These are phyloP conservation scores for Drosophila paulistorum DNA, from an alignment of 1,140 invertebrate genomes.

Conservation along the genomic window DNA sequence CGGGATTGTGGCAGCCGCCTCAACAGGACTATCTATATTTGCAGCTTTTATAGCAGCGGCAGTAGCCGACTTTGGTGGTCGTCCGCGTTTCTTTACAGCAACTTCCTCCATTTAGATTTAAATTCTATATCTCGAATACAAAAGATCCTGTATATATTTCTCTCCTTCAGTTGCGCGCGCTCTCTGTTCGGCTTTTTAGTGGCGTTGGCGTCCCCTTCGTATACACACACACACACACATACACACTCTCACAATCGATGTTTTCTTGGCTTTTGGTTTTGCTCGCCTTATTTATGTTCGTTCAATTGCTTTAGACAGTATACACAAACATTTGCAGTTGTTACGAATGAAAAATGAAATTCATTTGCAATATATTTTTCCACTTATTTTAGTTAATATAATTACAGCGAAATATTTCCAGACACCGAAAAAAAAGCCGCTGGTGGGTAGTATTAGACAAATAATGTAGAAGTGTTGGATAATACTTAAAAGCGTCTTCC, in stretches of 20 bases:
- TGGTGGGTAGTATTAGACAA: too few relatives aligned
- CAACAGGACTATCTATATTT: conserved; percentile 18
- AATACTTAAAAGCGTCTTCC: not conserved
- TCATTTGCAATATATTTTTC: too few relatives aligned
- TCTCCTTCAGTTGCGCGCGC: conserved; percentile 23
- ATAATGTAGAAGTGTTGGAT: too few relatives aligned
- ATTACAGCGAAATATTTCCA: not conserved
- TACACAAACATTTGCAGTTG: not conserved
- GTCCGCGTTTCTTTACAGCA: conserved; percentile 57
- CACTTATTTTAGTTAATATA: not conserved
- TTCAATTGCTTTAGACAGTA: not conserved
- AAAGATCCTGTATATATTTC: conserved; percentile 35
- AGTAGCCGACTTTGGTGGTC: conserved; percentile 48
- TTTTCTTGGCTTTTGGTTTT: conserved; percentile 7
- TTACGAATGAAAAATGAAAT: not conserved
- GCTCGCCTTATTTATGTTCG: not conserved
- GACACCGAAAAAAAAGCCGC: not conserved
- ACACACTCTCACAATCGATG: conserved; percentile 11
- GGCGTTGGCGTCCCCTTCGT: conserved; percentile 56
- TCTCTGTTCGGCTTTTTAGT: conserved; percentile 52
- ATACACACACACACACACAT: conserved; percentile 18
- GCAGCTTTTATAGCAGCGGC: conserved; percentile 10
- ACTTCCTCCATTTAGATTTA: conserved; percentile 51
- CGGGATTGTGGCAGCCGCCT: conserved; percentile 21
- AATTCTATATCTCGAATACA: conserved; percentile 28